Percentiles rank a stretch among this genome's conserved stretches.
Evolutionary conservation across 1,140 invertebrate genomes (phyloP).

Genomic region (Saccostrea cuccullata): DNA sequence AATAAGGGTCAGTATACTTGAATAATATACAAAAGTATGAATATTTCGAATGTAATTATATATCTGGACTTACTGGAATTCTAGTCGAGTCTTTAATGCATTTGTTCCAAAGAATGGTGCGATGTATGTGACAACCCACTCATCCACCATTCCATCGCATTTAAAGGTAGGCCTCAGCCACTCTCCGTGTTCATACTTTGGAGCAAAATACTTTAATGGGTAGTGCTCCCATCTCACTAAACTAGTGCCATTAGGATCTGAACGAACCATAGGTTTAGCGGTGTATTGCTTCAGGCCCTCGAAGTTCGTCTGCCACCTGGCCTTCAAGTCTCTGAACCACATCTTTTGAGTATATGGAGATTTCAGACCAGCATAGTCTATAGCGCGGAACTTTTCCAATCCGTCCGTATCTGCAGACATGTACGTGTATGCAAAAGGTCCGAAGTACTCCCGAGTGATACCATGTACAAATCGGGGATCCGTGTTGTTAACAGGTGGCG

Average conservation of each 20-base stretch:
- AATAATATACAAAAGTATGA: neutral
- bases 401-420: conserved; percentile 85
- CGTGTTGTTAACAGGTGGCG: conserved; percentile 82
- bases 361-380: conserved; percentile 76
- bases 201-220: conserved; percentile 87
- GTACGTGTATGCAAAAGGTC: conserved; percentile 93
- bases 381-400: conserved; percentile 81
- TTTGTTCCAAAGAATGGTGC: conserved; percentile 98
- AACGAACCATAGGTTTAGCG: conserved; percentile 94
- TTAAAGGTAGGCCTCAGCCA: conserved; percentile 97
- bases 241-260: conserved; percentile 84
- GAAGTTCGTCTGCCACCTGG: conserved; percentile 94
- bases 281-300: conserved; percentile 94
- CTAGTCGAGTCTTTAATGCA: conserved; percentile 84
- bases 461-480: conserved; percentile 82
- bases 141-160: conserved; percentile 84
- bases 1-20: neutral
- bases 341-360: conserved; percentile 90
- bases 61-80: conserved; percentile 74
- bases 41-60: neutral
- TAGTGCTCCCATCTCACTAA: conserved; percentile 82
- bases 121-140: conserved; percentile 97
- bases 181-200: conserved; percentile 85
- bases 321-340: conserved; percentile 93
- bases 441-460: conserved; percentile 83